Percentiles rank a stretch among this genome's conserved stretches.
phyloP scores from a whole-genome alignment of 2,797 vertebrate genomes.

The Crenuchus spilurus region DNA sequence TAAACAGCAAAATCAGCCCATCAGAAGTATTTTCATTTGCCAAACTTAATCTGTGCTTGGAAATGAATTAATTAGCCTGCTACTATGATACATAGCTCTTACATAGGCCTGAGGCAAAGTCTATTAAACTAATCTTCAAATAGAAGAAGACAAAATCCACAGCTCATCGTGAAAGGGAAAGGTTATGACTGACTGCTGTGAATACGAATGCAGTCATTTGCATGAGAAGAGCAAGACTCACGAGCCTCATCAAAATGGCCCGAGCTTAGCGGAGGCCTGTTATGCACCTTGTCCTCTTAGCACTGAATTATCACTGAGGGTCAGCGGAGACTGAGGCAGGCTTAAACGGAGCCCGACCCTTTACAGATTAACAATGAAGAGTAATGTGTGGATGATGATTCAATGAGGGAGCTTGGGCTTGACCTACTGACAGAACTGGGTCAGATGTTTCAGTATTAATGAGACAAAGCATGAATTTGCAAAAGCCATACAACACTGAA shows the following conservation, averaged over 20 bases:
- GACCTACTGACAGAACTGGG: slow-evolving; percentile 25
- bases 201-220: slow-evolving; percentile 28
- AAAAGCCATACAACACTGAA: slow-evolving; percentile 9
- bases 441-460: slow-evolving; percentile 28
- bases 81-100: not conserved
- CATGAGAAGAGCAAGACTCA: slow-evolving; percentile 25
- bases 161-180: not conserved
- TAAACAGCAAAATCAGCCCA: not conserved
- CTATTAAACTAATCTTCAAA: slow-evolving; percentile 23
- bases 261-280: not conserved
- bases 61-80: not conserved
- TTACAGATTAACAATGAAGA: not conserved
- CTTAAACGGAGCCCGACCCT: not conserved
- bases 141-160: not conserved
- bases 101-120: not conserved
- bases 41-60: slow-evolving; percentile 4
- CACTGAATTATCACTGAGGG: slow-evolving; percentile 1
- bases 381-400: slow-evolving; percentile 15
- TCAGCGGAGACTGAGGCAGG: slow-evolving; percentile 1
- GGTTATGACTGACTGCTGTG: not conserved
- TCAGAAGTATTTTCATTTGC: not conserved
- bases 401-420: not conserved
- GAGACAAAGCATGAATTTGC: slow-evolving; percentile 38
- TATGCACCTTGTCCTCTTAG: slow-evolving; percentile 14
- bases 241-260: not conserved